Evolutionary conservation across 2,888 invertebrate genomes (phyloP).

Genomic region (Eristalis tenax): DNA sequence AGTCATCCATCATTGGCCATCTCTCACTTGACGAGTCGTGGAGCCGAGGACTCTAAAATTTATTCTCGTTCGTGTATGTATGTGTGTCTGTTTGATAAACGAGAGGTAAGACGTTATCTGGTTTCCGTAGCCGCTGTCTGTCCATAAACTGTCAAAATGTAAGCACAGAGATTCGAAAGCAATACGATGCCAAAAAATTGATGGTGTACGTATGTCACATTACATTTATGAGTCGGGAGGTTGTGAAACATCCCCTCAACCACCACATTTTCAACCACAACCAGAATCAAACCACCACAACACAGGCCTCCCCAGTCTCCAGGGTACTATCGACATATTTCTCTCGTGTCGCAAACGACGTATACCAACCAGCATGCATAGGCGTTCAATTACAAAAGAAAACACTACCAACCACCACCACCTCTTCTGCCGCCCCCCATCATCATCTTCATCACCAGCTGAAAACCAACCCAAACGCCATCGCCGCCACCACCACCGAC

Average conservation of each 20-base stretch:
- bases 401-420: slow-evolving; percentile 3
- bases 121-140: not conserved
- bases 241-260: not conserved
- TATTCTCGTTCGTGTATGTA: too few species aligned
- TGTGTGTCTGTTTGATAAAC: not conserved
- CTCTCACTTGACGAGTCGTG: too few species aligned
- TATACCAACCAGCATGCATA: not conserved
- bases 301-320: not conserved
- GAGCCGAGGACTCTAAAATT: too few species aligned
- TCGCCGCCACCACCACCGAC: not conserved
- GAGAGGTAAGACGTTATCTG: slow-evolving; percentile 29
- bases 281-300: not conserved
- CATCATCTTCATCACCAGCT: not conserved
- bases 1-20: too few species aligned
- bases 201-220: slow-evolving; percentile 1
- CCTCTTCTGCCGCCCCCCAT: not conserved
- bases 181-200: slow-evolving; percentile 38
- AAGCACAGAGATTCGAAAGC: slow-evolving; percentile 37
- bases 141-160: slow-evolving; percentile 58
- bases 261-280: not conserved
- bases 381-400: slow-evolving; percentile 5
- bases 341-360: not conserved
- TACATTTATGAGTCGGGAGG: slow-evolving; percentile 32
- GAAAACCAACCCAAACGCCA: slow-evolving; percentile 21
- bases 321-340: not conserved